A percentile compares a stretch with the other conserved stretches of the same genome.
phyloP scores from a whole-genome alignment of 2,888 invertebrate species.

The Tinea pellionella region DNA sequence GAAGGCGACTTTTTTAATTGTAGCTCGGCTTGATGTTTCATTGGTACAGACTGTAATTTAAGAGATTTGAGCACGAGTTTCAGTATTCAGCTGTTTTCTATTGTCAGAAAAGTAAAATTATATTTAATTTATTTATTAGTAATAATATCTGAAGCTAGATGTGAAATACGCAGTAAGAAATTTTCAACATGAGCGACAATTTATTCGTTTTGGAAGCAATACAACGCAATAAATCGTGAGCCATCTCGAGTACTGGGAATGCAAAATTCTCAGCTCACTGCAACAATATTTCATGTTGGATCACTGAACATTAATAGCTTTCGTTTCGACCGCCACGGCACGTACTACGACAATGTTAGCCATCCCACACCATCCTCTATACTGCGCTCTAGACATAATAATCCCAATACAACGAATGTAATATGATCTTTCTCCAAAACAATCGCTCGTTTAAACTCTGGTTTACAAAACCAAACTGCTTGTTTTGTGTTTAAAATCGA shows the following conservation, averaged over 20 bases:
- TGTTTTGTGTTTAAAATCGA: background rate
- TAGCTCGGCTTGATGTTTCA: no score
- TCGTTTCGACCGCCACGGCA: slow-evolving; percentile 63
- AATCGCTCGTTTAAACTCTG: background rate
- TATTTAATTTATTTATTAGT: no score
- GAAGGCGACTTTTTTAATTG: no score
- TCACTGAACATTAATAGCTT: slow-evolving; percentile 60
- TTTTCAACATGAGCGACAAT: slow-evolving; percentile 3
- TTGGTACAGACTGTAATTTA: no score
- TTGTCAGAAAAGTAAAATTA: background rate
- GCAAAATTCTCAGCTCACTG: background rate
- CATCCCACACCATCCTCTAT: background rate
- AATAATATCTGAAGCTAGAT: background rate
- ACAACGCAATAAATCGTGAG: background rate
- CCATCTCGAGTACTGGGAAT: background rate
- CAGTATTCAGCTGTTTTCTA: slow-evolving; percentile 13
- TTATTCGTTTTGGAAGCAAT: background rate
- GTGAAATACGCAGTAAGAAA: background rate
- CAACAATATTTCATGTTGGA: background rate
- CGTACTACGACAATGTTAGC: slow-evolving; percentile 31
- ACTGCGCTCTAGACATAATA: slow-evolving; percentile 59
- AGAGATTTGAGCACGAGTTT: no score
- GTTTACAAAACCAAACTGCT: background rate
- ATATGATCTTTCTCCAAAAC: slow-evolving; percentile 50
- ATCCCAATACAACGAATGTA: slow-evolving; percentile 64